Percentiles rank a stretch among this genome's conserved stretches.
These are phyloP conservation scores for Patella caerulea DNA, from an alignment of 2,888 invertebrate genomes.

Conservation along the genomic window DNA sequence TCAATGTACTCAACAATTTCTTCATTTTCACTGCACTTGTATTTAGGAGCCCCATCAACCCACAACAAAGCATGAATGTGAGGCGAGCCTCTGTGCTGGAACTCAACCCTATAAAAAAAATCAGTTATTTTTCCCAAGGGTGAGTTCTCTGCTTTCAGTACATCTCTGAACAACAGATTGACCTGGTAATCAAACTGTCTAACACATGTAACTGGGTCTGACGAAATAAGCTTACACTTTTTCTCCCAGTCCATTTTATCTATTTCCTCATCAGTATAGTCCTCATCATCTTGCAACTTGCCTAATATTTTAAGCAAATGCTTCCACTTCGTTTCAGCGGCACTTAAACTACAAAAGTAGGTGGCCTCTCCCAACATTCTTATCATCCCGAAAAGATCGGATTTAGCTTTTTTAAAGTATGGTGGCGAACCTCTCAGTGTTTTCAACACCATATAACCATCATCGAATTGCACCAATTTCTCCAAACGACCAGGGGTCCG, in stretches of 20 bases:
- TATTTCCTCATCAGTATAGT: conserved; percentile 27
- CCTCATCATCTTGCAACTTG: conserved; percentile 29
- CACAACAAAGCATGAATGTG: conserved; percentile 45
- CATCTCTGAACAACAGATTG: conserved; percentile 32
- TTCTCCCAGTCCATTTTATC: conserved; percentile 35
- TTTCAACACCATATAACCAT: conserved; percentile 27
- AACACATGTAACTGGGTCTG: conserved; percentile 48
- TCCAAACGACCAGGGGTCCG: too few relatives aligned
- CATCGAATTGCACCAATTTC: neutral
- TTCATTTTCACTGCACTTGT: conserved; percentile 28
- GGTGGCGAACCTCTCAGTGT: conserved; percentile 22
- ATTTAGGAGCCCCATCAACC: conserved; percentile 38
- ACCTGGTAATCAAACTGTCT: conserved; percentile 46
- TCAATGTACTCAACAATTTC: conserved; percentile 36
- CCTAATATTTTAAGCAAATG: neutral
- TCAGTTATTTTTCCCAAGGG: conserved; percentile 41
- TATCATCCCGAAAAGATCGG: conserved; percentile 38
- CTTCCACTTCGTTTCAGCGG: conserved; percentile 36
- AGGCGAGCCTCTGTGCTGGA: conserved; percentile 50
- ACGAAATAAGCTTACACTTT: conserved; percentile 37
- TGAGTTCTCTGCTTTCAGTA: conserved; percentile 22
- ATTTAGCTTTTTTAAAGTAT: conserved; percentile 11
- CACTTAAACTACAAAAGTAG: conserved; percentile 35
- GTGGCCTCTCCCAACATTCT: conserved; percentile 40
- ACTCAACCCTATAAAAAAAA: conserved; percentile 46